Evolutionary conservation across 2,113 vertebrate species (phyloP).

Genomic region (Microcebus jonahi): DNA sequence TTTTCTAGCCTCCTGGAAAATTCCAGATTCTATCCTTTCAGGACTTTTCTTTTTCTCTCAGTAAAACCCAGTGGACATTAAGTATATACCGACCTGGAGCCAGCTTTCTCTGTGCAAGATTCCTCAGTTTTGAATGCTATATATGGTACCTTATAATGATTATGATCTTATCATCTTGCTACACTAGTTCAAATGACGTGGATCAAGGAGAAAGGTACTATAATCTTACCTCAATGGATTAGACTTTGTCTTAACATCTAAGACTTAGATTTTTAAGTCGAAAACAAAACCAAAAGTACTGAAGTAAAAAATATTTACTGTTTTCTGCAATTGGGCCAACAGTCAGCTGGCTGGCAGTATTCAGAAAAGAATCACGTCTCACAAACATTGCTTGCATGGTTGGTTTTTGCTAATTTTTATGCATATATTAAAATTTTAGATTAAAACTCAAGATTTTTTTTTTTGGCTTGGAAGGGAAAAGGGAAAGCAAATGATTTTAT

Average conservation of each 20-base stretch:
- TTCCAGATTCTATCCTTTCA: not conserved
- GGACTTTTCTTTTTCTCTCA: not conserved
- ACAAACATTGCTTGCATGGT: not conserved
- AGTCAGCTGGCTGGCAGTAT: not conserved
- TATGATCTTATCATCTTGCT: slow-evolving; percentile 15
- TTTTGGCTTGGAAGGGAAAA: not conserved
- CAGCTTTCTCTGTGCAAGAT: not conserved
- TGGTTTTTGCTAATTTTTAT: not conserved
- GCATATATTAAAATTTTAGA: not conserved
- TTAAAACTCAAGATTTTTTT: not conserved
- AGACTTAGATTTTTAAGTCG: not conserved
- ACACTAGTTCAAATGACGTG: slow-evolving; percentile 65
- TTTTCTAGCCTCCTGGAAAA: slow-evolving; percentile 33
- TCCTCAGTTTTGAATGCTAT: not conserved
- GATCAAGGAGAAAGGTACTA: slow-evolving; percentile 59
- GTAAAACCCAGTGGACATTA: not conserved
- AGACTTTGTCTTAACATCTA: slow-evolving; percentile 48
- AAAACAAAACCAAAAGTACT: slow-evolving; percentile 60
- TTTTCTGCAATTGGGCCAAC: slow-evolving; percentile 39
- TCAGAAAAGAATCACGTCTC: slow-evolving; percentile 18
- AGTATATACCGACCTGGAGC: slow-evolving; percentile 41
- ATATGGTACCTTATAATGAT: not conserved
- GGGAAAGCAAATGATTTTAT: not conserved
- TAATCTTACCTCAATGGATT: slow-evolving; percentile 70
- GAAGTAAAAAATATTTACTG: slow-evolving; percentile 45